A percentile compares a stretch with the other conserved stretches of the same genome.
Conservation (phyloP, 2,113 vertebrate species). For the Sinocyclocheilus anophthalmus region DNA sequence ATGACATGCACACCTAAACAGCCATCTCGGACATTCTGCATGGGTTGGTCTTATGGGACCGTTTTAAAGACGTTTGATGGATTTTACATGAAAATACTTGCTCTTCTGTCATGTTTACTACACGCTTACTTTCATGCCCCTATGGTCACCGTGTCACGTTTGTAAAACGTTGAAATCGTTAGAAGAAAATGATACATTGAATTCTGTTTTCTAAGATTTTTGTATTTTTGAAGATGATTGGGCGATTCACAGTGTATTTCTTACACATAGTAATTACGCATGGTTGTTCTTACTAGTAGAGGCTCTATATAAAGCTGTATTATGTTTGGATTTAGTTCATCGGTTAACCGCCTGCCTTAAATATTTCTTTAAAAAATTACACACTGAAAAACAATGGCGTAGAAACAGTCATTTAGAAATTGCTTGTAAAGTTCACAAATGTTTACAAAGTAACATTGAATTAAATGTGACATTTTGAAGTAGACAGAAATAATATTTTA, state of each 20-base stretch:
- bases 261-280: not conserved
- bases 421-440: too few species aligned
- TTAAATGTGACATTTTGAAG: too few species aligned
- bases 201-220: not conserved
- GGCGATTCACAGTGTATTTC: not conserved
- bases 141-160: not conserved
- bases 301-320: not conserved
- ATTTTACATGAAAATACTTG: not conserved
- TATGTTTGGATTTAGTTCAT: not conserved
- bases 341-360: too few species aligned
- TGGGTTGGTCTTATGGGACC: not conserved
- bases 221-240: not conserved
- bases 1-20: not conserved
- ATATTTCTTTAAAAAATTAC: not conserved
- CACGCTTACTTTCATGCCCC: not conserved
- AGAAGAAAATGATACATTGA: not conserved
- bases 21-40: not conserved
- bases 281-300: not conserved
- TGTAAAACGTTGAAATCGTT: not conserved
- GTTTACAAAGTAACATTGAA: too few species aligned
- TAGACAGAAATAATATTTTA: too few species aligned
- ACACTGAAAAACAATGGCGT: too few species aligned
- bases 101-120: not conserved
- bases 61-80: not conserved
- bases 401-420: too few species aligned